phyloP scores from a whole-genome alignment of 2,113 vertebrate species.

The Daphoenositta chrysoptera region DNA sequence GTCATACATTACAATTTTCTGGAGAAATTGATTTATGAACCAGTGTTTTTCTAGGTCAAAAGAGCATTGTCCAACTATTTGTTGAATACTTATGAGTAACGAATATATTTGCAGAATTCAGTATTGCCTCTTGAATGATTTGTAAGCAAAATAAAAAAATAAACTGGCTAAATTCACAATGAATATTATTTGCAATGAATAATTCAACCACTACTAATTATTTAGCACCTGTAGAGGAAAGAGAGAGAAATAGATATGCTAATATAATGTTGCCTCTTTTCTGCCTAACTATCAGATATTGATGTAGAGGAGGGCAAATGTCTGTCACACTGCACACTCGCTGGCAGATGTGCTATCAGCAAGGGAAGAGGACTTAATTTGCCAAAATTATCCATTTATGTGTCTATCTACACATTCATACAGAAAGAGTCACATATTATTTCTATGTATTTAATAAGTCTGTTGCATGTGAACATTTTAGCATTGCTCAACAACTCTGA shows the following conservation, averaged over 20 bases:
- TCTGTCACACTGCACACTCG: constrained; percentile 1
- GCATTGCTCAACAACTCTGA: not conserved
- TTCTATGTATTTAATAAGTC: not conserved
- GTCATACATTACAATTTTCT: not conserved
- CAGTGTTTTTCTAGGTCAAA: not conserved
- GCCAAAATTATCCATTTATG: not conserved
- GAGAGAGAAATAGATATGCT: constrained; percentile 56
- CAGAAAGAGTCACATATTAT: not conserved
- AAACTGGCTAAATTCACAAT: constrained; percentile 39
- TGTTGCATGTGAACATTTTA: not conserved
- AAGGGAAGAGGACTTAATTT: constrained; percentile 3
- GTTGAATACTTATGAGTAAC: not conserved
- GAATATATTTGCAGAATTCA: constrained; percentile 21
- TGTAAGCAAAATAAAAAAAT: constrained; percentile 19
- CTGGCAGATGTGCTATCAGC: constrained; percentile 24
- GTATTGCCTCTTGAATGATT: constrained; percentile 39
- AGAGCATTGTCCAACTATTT: constrained; percentile 8
- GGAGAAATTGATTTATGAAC: not conserved
- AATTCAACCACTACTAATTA: constrained; percentile 66
- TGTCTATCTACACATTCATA: not conserved
- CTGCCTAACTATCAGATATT: constrained; percentile 52
- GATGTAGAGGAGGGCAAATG: constrained; percentile 26
- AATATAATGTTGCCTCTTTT: constrained; percentile 54
- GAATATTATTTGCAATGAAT: constrained; percentile 71
- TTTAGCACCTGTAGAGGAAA: constrained; percentile 66